Evolutionary conservation across 2,888 invertebrate species (phyloP).

Genomic region (Scrobipalpa atriplicella): DNA sequence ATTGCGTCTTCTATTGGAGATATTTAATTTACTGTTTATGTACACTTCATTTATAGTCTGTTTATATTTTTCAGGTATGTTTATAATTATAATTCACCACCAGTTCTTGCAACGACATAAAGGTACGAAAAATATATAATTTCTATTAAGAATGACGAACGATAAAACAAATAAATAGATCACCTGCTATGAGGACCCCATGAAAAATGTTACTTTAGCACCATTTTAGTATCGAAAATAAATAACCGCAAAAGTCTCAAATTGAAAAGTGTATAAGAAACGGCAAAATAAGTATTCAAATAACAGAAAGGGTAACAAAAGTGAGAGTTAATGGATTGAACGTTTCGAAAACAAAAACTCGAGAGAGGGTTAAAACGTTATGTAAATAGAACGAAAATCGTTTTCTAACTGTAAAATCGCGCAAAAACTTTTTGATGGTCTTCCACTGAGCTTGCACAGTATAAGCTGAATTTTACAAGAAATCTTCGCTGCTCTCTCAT

Average conservation of each 20-base stretch:
- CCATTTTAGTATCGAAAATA: neutral
- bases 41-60: too few relatives aligned
- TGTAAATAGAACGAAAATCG: slow-evolving; percentile 70
- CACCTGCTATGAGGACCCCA: too few relatives aligned
- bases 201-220: too few relatives aligned
- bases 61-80: too few relatives aligned
- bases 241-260: neutral
- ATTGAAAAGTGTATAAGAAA: neutral
- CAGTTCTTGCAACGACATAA: too few relatives aligned
- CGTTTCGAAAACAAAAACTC: slow-evolving; percentile 59
- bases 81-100: too few relatives aligned
- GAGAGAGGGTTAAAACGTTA: slow-evolving; percentile 64
- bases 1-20: too few relatives aligned
- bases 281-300: neutral
- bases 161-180: neutral
- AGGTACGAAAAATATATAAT: too few relatives aligned
- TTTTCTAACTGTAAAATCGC: slow-evolving; percentile 65
- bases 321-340: slow-evolving; percentile 60
- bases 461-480: slow-evolving; percentile 42
- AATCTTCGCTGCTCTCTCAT: neutral
- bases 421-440: slow-evolving; percentile 71
- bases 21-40: too few relatives aligned
- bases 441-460: slow-evolving; percentile 50
- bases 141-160: too few relatives aligned
- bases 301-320: slow-evolving; percentile 39